Conservation (phyloP, 2,797 vertebrate species). For the Dipus sagitta region DNA sequence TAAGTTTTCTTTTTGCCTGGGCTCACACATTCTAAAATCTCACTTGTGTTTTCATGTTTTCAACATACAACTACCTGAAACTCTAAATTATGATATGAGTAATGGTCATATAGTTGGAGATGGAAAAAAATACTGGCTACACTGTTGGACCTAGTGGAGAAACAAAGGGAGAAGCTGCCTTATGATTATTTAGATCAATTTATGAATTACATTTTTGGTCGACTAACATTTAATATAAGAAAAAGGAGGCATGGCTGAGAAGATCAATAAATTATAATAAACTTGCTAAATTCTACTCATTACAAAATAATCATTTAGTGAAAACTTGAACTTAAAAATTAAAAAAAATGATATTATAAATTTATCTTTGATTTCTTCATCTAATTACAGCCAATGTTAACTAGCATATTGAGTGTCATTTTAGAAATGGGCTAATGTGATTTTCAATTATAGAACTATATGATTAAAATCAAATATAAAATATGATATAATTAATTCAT, state of each 20-base stretch:
- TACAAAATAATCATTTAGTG: background rate
- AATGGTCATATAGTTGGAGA: background rate
- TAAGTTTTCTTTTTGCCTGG: background rate
- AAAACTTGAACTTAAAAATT: background rate
- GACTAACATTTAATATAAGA: background rate
- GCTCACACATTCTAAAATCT: background rate
- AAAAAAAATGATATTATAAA: background rate
- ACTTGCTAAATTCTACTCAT: background rate
- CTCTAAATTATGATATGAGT: background rate
- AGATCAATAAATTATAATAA: background rate
- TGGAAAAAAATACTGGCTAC: background rate
- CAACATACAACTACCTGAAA: background rate
- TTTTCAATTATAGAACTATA: constrained; percentile 12
- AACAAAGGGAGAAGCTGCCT: background rate
- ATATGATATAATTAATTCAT: background rate
- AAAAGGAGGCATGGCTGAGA: background rate
- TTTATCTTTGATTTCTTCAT: constrained; percentile 17
- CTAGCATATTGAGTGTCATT: background rate
- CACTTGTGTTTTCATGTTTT: background rate
- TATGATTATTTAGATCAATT: background rate
- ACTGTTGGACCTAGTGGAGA: background rate
- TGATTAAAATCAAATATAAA: constrained; percentile 15
- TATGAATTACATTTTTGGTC: background rate
- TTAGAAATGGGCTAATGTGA: background rate
- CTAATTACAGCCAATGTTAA: background rate